Percentiles rank a stretch among this genome's conserved stretches.
These are phyloP conservation scores for Pedionomus torquatus DNA, from an alignment of 2,113 vertebrate genomes.

Conservation along the genomic window DNA sequence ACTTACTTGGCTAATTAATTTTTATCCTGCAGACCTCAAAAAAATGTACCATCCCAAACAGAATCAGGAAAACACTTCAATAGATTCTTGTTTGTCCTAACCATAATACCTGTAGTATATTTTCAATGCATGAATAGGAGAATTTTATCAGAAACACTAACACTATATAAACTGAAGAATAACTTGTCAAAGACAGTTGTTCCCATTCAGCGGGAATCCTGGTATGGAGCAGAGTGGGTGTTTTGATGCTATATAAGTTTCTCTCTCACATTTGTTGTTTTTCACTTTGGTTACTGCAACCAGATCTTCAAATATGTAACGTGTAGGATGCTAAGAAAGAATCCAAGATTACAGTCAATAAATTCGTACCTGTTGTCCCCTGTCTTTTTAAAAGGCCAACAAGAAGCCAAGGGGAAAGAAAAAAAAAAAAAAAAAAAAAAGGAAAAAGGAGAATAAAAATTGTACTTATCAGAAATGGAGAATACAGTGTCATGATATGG, in stretches of 20 bases:
- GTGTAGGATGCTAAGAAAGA: neutral
- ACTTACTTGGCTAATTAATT: neutral
- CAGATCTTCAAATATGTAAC: neutral
- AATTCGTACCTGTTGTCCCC: neutral
- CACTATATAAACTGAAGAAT: neutral
- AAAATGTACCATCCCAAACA: neutral
- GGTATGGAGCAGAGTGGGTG: neutral
- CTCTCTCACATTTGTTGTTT: neutral
- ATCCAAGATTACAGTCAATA: neutral
- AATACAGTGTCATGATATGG: neutral
- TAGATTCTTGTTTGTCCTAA: neutral
- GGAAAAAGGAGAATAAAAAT: neutral
- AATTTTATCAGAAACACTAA: neutral
- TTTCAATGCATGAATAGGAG: neutral
- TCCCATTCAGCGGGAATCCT: rapidly evolving
- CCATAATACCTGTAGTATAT: neutral
- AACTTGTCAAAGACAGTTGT: neutral
- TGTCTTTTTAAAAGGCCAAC: neutral
- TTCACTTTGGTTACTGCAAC: neutral
- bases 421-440: neutral
- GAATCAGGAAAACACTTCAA: neutral
- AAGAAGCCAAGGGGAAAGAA: too few relatives aligned
- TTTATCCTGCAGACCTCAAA: neutral
- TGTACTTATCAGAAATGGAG: neutral
- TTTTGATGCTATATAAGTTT: neutral